Base-by-base conservation (phyloP, 2,888 invertebrate genomes). In the Gryllus longicercus region DNA sequence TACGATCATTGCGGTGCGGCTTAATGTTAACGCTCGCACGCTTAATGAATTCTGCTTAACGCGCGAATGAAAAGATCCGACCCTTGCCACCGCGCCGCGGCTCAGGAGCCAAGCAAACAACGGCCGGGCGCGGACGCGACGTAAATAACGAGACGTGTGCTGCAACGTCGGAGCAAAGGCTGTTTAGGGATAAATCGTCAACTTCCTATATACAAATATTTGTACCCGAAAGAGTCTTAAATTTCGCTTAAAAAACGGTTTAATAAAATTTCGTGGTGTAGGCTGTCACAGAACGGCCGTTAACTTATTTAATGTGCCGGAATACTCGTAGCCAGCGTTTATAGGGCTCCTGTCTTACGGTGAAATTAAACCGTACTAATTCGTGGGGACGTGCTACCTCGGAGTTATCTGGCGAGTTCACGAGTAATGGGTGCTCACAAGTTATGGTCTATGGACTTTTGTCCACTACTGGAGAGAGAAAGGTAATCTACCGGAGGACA, bases 331-430 rank as follows among this genome's bases (percentile, higher is more conserved):
- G n/a, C 63, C 14, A n/a, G 63, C 63, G 63, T 63, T 38, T 38
- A 38, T 38, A 38, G 38, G 5, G 38, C 38, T 38, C 63, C 63
- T 63, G 63, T 63, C 63, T 63, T 63, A 63, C 63, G 63, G 63
- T 63, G n/a, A 63, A 63, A 63, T 63, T 63, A 63, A 63, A 63
- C 63, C 63, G 63, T 63, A 63, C 63, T 63, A 63, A 63, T 63
- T 63, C 63, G 63, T 63, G n/a, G 63, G 63, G 14, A 18, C 63
- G 14, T 63, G 63, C 63, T 63, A 63, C 63, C 63, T 63, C 63
- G 0, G 63, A 63, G n/a, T 14, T 63, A 63, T 63, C 63, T 18
- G 63, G n/a, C 63, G 38, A 38, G 38, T 38, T 38, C 38, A 5
- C 38, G 38, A 38, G 38, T 38, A 38, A 38, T 38, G 38, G 38